Percentiles rank a stretch among this genome's conserved stretches.
These are phyloP conservation scores for Sebastes hubbsi DNA, from an alignment of 2,797 vertebrate species.

Conservation along the genomic window DNA sequence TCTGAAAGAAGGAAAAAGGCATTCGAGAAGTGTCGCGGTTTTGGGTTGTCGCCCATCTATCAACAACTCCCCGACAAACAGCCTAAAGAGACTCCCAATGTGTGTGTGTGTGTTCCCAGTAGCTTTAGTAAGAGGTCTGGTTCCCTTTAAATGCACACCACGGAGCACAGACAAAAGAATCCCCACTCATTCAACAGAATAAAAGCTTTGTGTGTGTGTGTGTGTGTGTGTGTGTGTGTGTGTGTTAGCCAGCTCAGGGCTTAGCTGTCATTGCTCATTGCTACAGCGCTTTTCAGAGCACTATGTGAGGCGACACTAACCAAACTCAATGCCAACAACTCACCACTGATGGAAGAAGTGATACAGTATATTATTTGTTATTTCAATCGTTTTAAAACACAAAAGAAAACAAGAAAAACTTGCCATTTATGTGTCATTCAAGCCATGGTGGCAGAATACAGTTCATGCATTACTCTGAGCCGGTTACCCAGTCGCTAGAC, in stretches of 20 bases:
- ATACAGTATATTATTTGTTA: neutral
- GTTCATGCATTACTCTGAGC: neutral
- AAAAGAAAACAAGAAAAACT: too few species aligned
- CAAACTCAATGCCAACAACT: neutral
- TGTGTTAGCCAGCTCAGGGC: constrained; percentile 17
- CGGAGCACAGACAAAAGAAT: constrained; percentile 76
- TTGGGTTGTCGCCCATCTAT: neutral
- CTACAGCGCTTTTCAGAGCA: constrained; percentile 16
- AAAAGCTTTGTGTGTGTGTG: constrained; percentile 69
- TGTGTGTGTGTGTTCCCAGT: constrained; percentile 16
- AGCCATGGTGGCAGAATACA: neutral
- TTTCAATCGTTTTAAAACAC: neutral
- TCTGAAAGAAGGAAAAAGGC: neutral
- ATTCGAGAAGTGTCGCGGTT: neutral
- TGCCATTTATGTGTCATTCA: neutral
- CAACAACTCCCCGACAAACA: neutral
- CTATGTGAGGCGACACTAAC: constrained; percentile 13
- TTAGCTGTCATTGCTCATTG: constrained; percentile 44
- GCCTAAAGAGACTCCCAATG: neutral
- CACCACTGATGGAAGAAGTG: neutral
- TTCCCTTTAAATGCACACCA: constrained; percentile 81
- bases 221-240: neutral
- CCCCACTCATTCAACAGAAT: constrained; percentile 73
- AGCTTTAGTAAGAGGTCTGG: constrained; percentile 60
- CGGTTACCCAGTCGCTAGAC: neutral